Percentiles rank a stretch among this genome's conserved stretches.
These are phyloP conservation scores for Ia io DNA, from an alignment of 2,113 vertebrate species.

Conservation along the genomic window DNA sequence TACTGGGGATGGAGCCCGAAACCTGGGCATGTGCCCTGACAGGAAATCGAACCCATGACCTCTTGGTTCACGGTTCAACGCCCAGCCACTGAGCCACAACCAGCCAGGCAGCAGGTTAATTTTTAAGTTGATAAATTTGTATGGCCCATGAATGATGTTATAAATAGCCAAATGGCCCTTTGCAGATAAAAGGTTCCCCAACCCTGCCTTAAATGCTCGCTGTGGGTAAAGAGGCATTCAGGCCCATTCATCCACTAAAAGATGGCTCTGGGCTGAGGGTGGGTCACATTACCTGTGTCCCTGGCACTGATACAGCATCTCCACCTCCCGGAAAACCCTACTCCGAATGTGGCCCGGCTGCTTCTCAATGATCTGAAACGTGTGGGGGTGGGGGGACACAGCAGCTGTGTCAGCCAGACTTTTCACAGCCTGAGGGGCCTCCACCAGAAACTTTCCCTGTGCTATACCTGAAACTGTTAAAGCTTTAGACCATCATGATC, in stretches of 20 bases:
- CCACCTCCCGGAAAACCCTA: slow-evolving; percentile 96
- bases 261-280: not conserved
- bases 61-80: too few species aligned
- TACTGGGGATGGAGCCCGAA: too few species aligned
- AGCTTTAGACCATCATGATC: not conserved
- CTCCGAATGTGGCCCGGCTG: slow-evolving; percentile 94
- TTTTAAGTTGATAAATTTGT: too few species aligned
- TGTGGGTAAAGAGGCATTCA: not conserved
- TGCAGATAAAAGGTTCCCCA: too few species aligned
- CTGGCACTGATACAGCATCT: slow-evolving; percentile 99
- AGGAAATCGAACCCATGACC: too few species aligned
- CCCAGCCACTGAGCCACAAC: too few species aligned
- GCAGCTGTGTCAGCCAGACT: not conserved
- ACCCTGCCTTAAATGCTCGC: not conserved
- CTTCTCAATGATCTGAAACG: slow-evolving; percentile 95
- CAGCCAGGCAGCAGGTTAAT: too few species aligned
- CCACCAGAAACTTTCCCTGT: not conserved
- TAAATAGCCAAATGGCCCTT: too few species aligned
- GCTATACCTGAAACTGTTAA: not conserved
- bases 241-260: not conserved
- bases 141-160: too few species aligned
- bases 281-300: slow-evolving; percentile 91
- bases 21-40: too few species aligned
- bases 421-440: not conserved
- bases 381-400: not conserved